These are phyloP conservation scores for Myotis davidii DNA, from an alignment of 2,113 vertebrate genomes.

Conservation along the genomic window DNA sequence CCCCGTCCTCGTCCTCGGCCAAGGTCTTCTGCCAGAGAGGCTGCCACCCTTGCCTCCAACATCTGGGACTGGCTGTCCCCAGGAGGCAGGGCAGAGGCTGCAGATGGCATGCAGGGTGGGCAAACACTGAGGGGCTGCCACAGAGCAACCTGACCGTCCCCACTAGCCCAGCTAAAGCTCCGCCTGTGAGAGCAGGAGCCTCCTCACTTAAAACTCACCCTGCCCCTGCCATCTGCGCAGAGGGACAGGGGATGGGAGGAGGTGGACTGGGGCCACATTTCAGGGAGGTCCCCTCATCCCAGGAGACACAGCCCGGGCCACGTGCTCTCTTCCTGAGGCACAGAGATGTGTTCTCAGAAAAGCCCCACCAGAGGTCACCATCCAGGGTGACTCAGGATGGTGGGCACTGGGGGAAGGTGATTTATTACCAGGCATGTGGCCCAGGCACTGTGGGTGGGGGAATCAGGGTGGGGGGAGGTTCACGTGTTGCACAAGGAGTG, in stretches of 20 bases:
- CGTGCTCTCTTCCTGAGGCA: not conserved
- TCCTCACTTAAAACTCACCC: not conserved
- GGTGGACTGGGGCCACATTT: not conserved
- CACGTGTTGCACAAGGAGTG: too few relatives aligned
- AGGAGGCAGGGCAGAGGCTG: not conserved
- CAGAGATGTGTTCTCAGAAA: not conserved
- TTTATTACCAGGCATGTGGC: not conserved
- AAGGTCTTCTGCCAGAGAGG: not conserved
- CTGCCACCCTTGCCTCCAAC: not conserved
- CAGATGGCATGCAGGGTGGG: not conserved
- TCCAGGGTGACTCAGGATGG: not conserved
- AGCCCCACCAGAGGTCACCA: not conserved
- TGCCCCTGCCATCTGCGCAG: not conserved
- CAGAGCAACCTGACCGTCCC: not conserved
- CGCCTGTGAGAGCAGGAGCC: not conserved
- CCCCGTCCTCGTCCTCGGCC: accelerated
- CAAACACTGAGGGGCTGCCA: not conserved
- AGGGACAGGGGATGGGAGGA: not conserved
- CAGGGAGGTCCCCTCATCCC: not conserved
- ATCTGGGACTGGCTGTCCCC: not conserved
- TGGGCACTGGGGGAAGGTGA: not conserved
- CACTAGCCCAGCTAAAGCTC: not conserved
- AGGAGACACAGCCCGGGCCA: not conserved
- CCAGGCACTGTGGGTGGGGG: not conserved
- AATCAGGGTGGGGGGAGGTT: not conserved